Conservation (phyloP, 2,888 invertebrate species). For the Parnassius glacialis region DNA sequence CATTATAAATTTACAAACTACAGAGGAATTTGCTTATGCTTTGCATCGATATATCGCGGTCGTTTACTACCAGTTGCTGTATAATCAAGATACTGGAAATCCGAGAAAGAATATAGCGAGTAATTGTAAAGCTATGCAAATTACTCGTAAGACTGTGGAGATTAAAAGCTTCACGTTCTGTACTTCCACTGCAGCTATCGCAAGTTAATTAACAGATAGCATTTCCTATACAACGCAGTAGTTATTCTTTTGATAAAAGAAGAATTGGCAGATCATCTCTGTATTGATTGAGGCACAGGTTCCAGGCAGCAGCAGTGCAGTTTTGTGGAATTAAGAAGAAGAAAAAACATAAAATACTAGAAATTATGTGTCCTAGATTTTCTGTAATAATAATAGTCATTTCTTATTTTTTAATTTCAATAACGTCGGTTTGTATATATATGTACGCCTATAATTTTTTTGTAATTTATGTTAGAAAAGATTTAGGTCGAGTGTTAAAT, state of each 20-base stretch:
- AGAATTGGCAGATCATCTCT: neutral
- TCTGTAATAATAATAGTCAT: too few species aligned
- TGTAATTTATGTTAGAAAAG: too few species aligned
- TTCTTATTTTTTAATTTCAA: too few species aligned
- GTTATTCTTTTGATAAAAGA: slow-evolving; percentile 35
- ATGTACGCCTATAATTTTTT: too few species aligned
- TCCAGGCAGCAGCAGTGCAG: too few species aligned
- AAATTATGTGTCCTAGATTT: too few species aligned
- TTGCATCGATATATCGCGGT: slow-evolving; percentile 19
- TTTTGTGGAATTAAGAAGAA: too few species aligned
- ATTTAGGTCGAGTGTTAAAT: too few species aligned
- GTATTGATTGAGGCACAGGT: too few species aligned
- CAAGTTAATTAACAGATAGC: slow-evolving; percentile 57
- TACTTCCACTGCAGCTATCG: slow-evolving; percentile 44
- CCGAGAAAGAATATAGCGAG: slow-evolving; percentile 63
- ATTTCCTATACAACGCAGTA: slow-evolving; percentile 36
- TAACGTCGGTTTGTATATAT: too few species aligned
- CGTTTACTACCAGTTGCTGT: slow-evolving; percentile 20
- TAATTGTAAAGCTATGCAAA: slow-evolving; percentile 75
- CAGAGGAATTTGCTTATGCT: slow-evolving; percentile 22
- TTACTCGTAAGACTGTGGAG: slow-evolving; percentile 40
- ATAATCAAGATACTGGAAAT: slow-evolving; percentile 41
- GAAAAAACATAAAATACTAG: too few species aligned
- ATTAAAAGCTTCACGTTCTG: slow-evolving; percentile 50
- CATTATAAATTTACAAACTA: slow-evolving; percentile 11